Evolutionary conservation across 2,113 vertebrate genomes (phyloP), one percentile per base, ranked within the genome.

Genomic region (Axis porcinus): DNA sequence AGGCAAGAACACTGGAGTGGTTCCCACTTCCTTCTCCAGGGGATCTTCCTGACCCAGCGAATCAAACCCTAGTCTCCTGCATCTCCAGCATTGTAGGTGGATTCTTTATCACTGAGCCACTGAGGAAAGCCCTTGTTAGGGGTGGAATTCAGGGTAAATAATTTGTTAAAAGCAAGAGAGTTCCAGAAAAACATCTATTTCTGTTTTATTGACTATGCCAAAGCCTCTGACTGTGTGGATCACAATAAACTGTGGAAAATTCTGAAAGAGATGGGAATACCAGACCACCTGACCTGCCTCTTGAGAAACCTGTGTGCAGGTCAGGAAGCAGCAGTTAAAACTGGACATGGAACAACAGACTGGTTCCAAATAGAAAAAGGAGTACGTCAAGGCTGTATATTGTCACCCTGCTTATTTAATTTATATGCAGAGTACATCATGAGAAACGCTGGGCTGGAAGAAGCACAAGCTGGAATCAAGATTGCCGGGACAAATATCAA

Each of bases 401-500:
- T 36, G 64, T 67, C 33, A 36, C 64, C 33, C 17, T 67, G 17
- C 33, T 67, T 67, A 2, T 67, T 67, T 67, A 5, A 67, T 8
- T 67, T 36, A 0, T 11, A 36, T 21, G 4, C 33, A 67, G 33
- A 67, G 8, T n/a, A n/a, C 62, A 67, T 67, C 62, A n/a, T 67
- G 62, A n/a, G 62, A n/a, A n/a, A n/a, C 0, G 1, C 33, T 67
- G 33, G 7, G 8, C 62, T 67, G 62, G 62, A 67, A 5, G 33
- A 67, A 67, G 7, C 16, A 67, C 33, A 67, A 19, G 62, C 62
- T 67, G 62, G 62, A 67, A 67, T 67, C 33, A 67, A n/a, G 62
- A 10, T 19, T n/a, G 7, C 62, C 0, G 0, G 62, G 16, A n/a
- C 4, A 67, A 67, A n/a, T 67, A 67, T 67, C 62, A 67, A 10